These are phyloP conservation scores for Girardinichthys multiradiatus DNA, from an alignment of 2,113 vertebrate species.

Conservation along the genomic window DNA sequence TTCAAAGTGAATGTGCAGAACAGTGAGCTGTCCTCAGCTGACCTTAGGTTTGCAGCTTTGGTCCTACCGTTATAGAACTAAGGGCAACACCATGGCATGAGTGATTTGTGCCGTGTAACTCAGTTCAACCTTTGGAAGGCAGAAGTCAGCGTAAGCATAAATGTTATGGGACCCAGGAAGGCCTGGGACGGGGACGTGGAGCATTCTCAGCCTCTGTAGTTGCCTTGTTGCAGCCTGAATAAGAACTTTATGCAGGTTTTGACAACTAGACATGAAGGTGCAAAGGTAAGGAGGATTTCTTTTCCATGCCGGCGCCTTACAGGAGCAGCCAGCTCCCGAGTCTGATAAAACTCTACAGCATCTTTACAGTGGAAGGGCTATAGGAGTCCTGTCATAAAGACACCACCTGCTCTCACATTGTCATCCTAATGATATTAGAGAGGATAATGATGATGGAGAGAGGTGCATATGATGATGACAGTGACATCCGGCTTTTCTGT, in stretches of 20 bases:
- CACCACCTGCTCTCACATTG: background rate
- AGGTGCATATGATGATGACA: constrained; percentile 7
- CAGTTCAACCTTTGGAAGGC: background rate
- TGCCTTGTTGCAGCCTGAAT: constrained; percentile 29
- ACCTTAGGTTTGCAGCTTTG: background rate
- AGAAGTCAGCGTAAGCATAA: background rate
- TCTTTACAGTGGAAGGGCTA: background rate
- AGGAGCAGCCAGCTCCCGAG: background rate
- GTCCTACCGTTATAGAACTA: constrained; percentile 12
- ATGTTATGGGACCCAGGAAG: background rate
- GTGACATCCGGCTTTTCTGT: constrained; percentile 21
- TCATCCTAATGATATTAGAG: constrained; percentile 12
- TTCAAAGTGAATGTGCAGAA: background rate
- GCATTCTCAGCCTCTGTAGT: constrained; percentile 9
- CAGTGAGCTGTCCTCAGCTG: background rate
- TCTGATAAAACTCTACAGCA: background rate
- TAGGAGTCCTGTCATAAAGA: background rate
- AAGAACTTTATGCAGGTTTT: constrained; percentile 33
- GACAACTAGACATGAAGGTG: constrained; percentile 22
- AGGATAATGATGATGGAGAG: constrained; percentile 30
- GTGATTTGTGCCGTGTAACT: constrained; percentile 15
- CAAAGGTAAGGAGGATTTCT: constrained; percentile 27
- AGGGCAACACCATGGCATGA: constrained; percentile 5
- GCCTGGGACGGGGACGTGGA: constrained; percentile 2
- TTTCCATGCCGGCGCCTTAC: constrained; percentile 4